These are phyloP conservation scores for Tolmerus cingulatus DNA, from an alignment of 2,888 invertebrate genomes.

Conservation along the genomic window DNA sequence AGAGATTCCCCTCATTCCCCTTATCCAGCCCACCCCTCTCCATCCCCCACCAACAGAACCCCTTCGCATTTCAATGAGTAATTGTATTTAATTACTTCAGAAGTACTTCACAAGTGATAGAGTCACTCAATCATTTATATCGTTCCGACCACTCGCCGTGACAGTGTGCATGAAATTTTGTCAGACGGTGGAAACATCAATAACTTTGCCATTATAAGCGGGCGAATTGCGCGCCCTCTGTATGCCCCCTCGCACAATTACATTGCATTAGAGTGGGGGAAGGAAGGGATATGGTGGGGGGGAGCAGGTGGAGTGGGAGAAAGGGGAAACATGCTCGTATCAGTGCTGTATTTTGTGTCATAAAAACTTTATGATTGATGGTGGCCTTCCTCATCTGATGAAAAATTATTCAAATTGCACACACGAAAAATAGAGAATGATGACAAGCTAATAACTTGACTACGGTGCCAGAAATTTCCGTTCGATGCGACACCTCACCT, in stretches of 20 bases:
- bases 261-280: neutral
- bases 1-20: neutral
- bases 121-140: constrained; percentile 6
- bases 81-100: neutral
- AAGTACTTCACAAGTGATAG: neutral
- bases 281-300: no score
- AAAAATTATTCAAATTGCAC: constrained; percentile 20
- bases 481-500: neutral
- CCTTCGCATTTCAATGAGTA: neutral
- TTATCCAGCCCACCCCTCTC: neutral
- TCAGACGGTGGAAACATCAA: constrained; percentile 7
- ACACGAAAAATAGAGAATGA: neutral
- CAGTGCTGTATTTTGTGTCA: neutral
- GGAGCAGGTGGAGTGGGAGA: no score
- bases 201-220: neutral
- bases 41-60: neutral
- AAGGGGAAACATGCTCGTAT: neutral
- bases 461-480: neutral
- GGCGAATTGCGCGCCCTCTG: neutral
- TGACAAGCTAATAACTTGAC: neutral
- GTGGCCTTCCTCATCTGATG: neutral
- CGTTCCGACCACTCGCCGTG: neutral
- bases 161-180: constrained; percentile 8
- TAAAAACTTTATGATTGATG: constrained; percentile 23
- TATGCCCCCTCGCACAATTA: neutral